Percentiles rank a stretch among this genome's conserved stretches.
These are phyloP conservation scores for Sylvia borin DNA, from an alignment of 2,797 vertebrate species.

Conservation along the genomic window DNA sequence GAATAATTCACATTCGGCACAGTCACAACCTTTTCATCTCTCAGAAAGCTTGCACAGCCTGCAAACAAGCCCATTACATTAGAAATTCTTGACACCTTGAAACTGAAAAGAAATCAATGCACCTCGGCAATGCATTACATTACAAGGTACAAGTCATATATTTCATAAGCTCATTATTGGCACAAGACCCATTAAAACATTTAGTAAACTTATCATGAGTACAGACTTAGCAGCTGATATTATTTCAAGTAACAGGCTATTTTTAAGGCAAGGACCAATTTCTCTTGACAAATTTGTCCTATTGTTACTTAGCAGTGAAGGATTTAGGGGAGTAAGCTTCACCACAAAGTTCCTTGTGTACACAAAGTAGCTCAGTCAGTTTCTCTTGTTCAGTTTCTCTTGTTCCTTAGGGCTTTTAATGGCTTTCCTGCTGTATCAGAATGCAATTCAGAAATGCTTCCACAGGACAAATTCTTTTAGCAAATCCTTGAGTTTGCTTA, in stretches of 20 bases:
- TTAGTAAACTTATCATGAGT: background rate
- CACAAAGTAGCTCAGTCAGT: background rate
- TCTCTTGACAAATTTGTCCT: background rate
- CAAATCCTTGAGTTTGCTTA: background rate
- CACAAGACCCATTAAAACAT: background rate
- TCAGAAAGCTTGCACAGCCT: background rate
- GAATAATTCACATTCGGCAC: background rate
- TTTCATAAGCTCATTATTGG: conserved; percentile 7
- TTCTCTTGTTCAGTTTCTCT: background rate
- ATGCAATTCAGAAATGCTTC: background rate
- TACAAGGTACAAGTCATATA: background rate
- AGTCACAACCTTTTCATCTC: background rate
- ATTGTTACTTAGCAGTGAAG: background rate
- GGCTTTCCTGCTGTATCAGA: background rate
- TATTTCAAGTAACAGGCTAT: background rate
- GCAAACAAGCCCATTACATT: background rate
- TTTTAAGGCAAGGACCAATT: background rate
- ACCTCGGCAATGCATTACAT: background rate
- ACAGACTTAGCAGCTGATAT: background rate
- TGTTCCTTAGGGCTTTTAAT: background rate
- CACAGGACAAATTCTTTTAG: background rate
- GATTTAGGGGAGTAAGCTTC: background rate
- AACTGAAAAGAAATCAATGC: background rate
- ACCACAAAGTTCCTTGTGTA: background rate
- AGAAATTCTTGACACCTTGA: background rate